Conservation (phyloP, 2,888 invertebrate genomes). For the Rhagonycha lutea region DNA sequence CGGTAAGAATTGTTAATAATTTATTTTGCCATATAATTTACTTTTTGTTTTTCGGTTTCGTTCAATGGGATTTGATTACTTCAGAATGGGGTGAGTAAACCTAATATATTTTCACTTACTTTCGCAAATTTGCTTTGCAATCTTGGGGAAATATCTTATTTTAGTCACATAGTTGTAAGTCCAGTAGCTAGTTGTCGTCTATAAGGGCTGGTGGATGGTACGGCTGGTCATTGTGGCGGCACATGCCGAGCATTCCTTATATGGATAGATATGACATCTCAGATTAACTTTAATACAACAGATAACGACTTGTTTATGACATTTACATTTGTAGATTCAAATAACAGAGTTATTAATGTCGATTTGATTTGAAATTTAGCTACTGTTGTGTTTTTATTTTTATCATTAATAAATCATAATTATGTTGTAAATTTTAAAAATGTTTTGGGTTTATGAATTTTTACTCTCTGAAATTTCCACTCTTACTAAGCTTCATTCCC, state of each 20-base stretch:
- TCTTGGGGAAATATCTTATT: conserved; percentile 16
- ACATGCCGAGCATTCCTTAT: conserved; percentile 49
- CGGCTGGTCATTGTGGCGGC: conserved; percentile 38
- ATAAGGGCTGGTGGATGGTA: conserved; percentile 29
- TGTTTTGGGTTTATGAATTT: background rate
- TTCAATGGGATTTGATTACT: background rate
- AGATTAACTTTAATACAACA: conserved; percentile 50
- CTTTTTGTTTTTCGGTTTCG: background rate
- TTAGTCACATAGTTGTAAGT: conserved; percentile 31
- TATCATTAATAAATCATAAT: background rate
- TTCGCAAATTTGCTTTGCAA: background rate
- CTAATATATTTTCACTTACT: background rate
- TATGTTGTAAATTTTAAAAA: background rate
- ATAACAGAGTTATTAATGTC: conserved; percentile 42
- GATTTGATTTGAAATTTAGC: conserved; percentile 16
- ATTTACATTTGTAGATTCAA: conserved; percentile 43
- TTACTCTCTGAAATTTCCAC: background rate
- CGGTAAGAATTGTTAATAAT: conserved; percentile 65
- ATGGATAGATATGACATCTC: conserved; percentile 48
- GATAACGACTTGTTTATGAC: conserved; percentile 53
- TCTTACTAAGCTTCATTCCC: background rate
- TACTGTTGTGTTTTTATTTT: background rate
- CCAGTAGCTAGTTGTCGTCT: conserved; percentile 33
- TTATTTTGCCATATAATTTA: background rate
- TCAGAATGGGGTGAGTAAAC: conserved; percentile 63